Conservation (phyloP, 1,140 invertebrate species). For the Atopsyche davidsoni region DNA sequence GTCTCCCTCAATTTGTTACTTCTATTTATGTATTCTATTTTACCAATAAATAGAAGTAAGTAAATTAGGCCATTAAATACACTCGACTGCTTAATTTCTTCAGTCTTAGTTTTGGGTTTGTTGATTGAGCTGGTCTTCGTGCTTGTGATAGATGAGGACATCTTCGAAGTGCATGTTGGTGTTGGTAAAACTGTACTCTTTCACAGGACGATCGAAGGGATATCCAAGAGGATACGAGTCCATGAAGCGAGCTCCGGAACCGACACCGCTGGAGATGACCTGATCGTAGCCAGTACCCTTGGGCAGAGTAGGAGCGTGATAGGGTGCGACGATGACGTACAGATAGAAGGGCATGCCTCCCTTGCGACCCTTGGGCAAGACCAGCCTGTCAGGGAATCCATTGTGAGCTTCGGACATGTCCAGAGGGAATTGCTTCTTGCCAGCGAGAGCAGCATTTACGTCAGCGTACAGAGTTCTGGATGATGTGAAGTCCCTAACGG, state of each 20-base stretch:
- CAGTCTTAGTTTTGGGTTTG: no score
- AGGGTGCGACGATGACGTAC: constrained; percentile 51
- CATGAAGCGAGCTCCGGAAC: no score
- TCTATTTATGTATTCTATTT: no score
- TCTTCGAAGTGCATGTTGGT: constrained; percentile 55
- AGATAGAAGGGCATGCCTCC: constrained; percentile 56
- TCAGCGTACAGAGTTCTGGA: constrained; percentile 36
- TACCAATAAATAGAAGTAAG: no score
- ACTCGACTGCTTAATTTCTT: no score
- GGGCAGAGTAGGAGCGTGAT: constrained; percentile 37
- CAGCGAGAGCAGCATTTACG: constrained; percentile 39
- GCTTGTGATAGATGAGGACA: constrained; percentile 54
- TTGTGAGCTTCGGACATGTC: constrained; percentile 40
- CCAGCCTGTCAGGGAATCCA: constrained; percentile 55
- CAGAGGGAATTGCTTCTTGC: constrained; percentile 35
- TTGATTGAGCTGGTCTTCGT: constrained; percentile 26
- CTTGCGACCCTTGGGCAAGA: constrained; percentile 55
- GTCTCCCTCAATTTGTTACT: no score
- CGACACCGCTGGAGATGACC: no score
- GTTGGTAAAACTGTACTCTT: constrained; percentile 42
- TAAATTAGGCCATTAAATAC: no score
- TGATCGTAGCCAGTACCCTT: constrained; percentile 36
- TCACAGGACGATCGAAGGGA: constrained; percentile 60
- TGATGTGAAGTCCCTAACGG: constrained; percentile 39
- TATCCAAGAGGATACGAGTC: constrained; percentile 58